Base-by-base conservation (phyloP, 2,113 vertebrate genomes). In the Camelus dromedarius region DNA sequence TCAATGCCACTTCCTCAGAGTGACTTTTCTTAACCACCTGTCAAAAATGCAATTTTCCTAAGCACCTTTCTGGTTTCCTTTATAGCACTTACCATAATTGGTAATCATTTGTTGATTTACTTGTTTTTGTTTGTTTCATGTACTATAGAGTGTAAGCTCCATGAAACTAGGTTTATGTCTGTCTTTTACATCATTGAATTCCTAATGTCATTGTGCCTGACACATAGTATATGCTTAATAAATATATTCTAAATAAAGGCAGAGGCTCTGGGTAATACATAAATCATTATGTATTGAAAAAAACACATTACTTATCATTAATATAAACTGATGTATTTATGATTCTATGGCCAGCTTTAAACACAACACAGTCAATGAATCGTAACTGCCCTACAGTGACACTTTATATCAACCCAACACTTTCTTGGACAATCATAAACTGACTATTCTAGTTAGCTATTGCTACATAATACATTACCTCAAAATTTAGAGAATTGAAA, bases 191-290 rank as follows among this genome's bases (percentile, higher is more conserved):
- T 20, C 8, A 46, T 6, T 54, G 24, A 93, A 38, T 93, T 91
- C 7, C 62, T 93, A 38, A 79, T 83, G 54, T 69, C 20, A 50
- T 24, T 50, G 26, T 85, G 35, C 14, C 48, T 92, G 19, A 24
- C 62, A 58, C 35, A 77, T 38, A 70, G 28, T 13, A 79, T 64
- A 42, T 62, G 75, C 2, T 87, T 73, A 79, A 54, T 12, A 60
- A 84, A 38, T 79, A 67, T 80, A 79, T 95, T 75, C 91, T 79
- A 67, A 91, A 73, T 93, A 83, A 88, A 73, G 16, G 16, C 22
- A 91, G 77, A 87, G 22, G 66, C 38, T 94, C 56, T 89, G 62
- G 14, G 22, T 67, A 92, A 42, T 79, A 8, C 60, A 13, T 83
- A 84, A 75, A 30, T 92, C 80, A 70, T 93, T 90, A 56, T 0